Percentiles rank a stretch among this genome's conserved stretches.
Evolutionary conservation across 2,113 vertebrate species (phyloP).

Genomic region (Brachypteracias leptosomus): DNA sequence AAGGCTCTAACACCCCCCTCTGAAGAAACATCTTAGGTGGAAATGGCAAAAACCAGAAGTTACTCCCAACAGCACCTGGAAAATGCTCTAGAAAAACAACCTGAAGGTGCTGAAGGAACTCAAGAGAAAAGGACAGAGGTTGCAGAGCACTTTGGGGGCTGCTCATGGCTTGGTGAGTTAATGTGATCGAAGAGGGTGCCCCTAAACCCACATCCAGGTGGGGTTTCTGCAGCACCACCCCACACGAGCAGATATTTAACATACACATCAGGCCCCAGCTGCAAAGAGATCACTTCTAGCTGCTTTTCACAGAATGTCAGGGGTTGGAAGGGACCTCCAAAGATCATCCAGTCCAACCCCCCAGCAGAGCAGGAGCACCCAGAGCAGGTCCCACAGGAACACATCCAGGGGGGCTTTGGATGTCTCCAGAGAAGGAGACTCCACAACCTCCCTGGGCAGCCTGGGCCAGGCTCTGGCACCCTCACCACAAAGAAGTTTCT

Average conservation of each 20-base stretch:
- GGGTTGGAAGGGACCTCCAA: no score
- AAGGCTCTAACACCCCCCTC: not conserved
- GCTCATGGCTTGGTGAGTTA: rapidly evolving
- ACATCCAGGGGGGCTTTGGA: no score
- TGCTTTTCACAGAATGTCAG: no score
- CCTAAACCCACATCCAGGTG: rapidly evolving
- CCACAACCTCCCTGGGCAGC: no score
- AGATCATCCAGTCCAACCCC: no score
- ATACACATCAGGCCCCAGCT: rapidly evolving
- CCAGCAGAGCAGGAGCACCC: no score
- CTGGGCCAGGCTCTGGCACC: no score
- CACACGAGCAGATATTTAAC: rapidly evolving
- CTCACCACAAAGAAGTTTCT: no score
- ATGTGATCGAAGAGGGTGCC: rapidly evolving
- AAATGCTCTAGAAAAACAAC: not conserved
- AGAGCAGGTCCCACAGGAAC: no score
- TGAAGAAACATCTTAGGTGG: not conserved
- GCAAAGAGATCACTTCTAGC: not conserved
- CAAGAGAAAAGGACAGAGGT: rapidly evolving
- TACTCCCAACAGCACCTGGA: rapidly evolving
- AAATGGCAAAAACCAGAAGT: not conserved
- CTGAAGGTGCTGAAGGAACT: not conserved
- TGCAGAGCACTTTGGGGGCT: not conserved
- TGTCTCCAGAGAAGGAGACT: no score
- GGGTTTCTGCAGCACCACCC: not conserved